Percentiles rank a stretch among this genome's conserved stretches.
Conservation (phyloP, 2,113 vertebrate genomes). For the Spilogale gracilis region DNA sequence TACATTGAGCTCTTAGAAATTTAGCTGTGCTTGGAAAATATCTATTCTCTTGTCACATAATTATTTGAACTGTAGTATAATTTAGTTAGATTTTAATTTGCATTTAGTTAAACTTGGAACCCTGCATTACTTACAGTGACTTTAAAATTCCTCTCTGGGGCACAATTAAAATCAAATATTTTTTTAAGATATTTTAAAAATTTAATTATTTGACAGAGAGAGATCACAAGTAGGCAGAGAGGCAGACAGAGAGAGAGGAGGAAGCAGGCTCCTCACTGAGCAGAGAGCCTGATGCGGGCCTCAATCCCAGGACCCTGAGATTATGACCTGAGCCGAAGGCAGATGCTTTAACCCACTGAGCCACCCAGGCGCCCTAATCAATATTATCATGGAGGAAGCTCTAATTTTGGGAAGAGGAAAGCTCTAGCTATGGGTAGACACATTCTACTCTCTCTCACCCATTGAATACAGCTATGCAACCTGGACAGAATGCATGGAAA, state of each 20-base stretch:
- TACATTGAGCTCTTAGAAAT: background rate
- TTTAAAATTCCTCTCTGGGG: conserved; percentile 17
- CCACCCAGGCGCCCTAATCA: no score
- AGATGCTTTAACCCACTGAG: no score
- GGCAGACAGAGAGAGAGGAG: no score
- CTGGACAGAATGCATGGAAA: background rate
- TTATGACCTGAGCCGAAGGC: no score
- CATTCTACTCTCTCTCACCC: background rate
- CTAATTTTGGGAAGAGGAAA: background rate
- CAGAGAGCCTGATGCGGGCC: no score
- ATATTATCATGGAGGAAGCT: background rate
- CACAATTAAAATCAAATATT: conserved; percentile 10
- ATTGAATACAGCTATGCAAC: background rate
- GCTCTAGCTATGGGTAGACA: background rate
- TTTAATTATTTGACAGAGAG: no score
- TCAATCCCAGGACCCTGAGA: no score
- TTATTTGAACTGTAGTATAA: conserved; percentile 40
- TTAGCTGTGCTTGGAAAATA: conserved; percentile 31
- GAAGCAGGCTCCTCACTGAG: no score
- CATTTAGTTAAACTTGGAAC: background rate
- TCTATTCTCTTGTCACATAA: background rate
- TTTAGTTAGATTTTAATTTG: conserved; percentile 59
- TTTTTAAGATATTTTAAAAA: no score
- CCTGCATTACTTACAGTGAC: background rate
- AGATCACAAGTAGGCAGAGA: no score